phyloP scores from a whole-genome alignment of 2,113 vertebrate genomes.

The Microtus richardsoni region DNA sequence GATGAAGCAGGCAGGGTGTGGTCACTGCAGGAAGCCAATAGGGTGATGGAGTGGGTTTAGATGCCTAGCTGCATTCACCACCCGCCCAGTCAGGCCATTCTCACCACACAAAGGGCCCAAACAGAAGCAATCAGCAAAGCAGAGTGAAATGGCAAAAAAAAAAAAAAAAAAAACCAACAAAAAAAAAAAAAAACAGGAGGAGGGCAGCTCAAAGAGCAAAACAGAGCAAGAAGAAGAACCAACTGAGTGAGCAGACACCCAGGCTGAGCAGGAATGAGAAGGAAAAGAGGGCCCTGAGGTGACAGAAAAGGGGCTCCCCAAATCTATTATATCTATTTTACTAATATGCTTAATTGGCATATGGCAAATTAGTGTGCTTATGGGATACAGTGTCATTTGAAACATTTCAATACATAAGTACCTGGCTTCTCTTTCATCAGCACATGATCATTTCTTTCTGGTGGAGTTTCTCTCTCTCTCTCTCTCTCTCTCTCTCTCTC shows the following conservation, averaged over 20 bases:
- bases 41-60: neutral
- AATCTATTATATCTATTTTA: neutral
- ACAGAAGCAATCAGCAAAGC: slow-evolving; percentile 2
- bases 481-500: too few relatives aligned
- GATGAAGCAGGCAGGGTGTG: neutral
- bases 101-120: slow-evolving; percentile 74
- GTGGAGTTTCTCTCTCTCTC: neutral
- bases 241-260: slow-evolving; percentile 40
- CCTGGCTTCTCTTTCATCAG: neutral
- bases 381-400: neutral
- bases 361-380: neutral
- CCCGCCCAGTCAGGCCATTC: slow-evolving; percentile 27
- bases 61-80: neutral
- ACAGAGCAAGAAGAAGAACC: neutral
- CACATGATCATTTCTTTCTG: neutral
- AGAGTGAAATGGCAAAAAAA: slow-evolving; percentile 58
- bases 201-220: neutral
- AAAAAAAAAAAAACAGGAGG: slow-evolving; percentile 42
- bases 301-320: neutral
- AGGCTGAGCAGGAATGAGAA: neutral
- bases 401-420: neutral
- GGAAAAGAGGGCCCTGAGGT: neutral
- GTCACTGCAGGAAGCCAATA: neutral
- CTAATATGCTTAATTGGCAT: neutral
- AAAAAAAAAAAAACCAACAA: slow-evolving; percentile 64